Base-by-base conservation (phyloP, 2,888 invertebrate species). In the Oxystoma pomonae region DNA sequence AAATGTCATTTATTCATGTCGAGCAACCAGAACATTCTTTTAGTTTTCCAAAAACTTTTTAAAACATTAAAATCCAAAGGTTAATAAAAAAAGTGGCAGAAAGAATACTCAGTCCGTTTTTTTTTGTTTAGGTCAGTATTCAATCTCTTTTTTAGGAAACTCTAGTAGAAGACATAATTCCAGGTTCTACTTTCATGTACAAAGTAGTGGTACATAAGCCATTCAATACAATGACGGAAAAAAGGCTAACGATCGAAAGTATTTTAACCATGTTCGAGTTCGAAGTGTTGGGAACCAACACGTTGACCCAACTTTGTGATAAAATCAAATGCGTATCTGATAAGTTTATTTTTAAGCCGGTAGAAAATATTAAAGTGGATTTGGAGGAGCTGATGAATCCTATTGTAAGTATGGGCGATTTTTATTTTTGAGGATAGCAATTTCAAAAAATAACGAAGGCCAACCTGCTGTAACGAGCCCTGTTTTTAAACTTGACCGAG, bases 301-400 rank as follows among this genome's bases (percentile, higher is more conserved):
- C 81, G 20, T 81, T 96, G 67, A 81, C 85, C n/a, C 85, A 87
- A 57, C 80, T 96, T 51, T 83, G 91, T 1, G 92, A 94, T 74
- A 84, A 86, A 69, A 87, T 96, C 68, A 80, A 82, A 17, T 96
- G 96, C 76, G 77, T 86, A 58, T 87, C 90, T 68, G 92, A 95
- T 77, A 76, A 82, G 18, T 84, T 84, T 62, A 79, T 86, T 68
- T 81, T 86, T 18, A 79, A 83, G 49, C 90, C 91, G 73, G 80
- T 86, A 0, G 87, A 90, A 65, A 65, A 68, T 65, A 71, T 72
- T 0, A 59, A 68, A 16, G 69, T 66, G 1, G 70, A 75, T 69
- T 59, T 74, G 20, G 62, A 16, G 16, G 18, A 65, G 17, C 61
- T 69, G 16, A 57, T 63, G 49, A 68, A 73, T 65, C 69, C 74